A percentile compares a stretch with the other conserved stretches of the same genome.
Evolutionary conservation across 1,140 invertebrate species (phyloP).

Genomic region (Drosophila seguyi): DNA sequence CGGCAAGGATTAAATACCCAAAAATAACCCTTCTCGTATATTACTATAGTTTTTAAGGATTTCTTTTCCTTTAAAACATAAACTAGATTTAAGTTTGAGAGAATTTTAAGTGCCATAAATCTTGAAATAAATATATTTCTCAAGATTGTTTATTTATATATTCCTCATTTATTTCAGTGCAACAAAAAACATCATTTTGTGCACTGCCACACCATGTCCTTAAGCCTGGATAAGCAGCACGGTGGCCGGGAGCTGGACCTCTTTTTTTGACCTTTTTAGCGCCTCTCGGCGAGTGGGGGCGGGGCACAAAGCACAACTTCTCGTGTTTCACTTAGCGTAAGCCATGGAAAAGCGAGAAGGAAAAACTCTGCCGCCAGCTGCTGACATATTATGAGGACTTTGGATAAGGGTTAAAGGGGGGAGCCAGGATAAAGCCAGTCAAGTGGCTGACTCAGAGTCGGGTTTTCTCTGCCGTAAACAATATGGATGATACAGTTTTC

Average conservation of each 20-base stretch:
- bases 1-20: not conserved
- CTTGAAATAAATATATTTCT: too few relatives aligned
- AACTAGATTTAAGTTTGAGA: too few relatives aligned
- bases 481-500: constrained; percentile 4
- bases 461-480: constrained; percentile 7
- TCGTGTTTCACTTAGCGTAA: constrained; percentile 47
- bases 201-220: constrained; percentile 22
- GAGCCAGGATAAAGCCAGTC: constrained; percentile 25
- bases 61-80: not conserved
- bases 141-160: too few relatives aligned
- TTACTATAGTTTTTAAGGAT: not conserved
- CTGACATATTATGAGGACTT: constrained; percentile 32
- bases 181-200: constrained; percentile 1
- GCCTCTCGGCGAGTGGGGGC: too few relatives aligned
- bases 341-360: constrained; percentile 12
- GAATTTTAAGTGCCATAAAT: too few relatives aligned
- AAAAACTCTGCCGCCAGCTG: constrained; percentile 3
- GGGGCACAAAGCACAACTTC: constrained; percentile 29
- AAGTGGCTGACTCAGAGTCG: constrained; percentile 18
- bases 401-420: too few relatives aligned
- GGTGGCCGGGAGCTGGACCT: not conserved
- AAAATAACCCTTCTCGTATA: not conserved
- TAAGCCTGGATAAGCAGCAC: constrained; percentile 18
- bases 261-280: not conserved
- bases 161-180: not conserved